phyloP scores from a whole-genome alignment of 1,140 invertebrate species.

The Drosophila tristis region DNA sequence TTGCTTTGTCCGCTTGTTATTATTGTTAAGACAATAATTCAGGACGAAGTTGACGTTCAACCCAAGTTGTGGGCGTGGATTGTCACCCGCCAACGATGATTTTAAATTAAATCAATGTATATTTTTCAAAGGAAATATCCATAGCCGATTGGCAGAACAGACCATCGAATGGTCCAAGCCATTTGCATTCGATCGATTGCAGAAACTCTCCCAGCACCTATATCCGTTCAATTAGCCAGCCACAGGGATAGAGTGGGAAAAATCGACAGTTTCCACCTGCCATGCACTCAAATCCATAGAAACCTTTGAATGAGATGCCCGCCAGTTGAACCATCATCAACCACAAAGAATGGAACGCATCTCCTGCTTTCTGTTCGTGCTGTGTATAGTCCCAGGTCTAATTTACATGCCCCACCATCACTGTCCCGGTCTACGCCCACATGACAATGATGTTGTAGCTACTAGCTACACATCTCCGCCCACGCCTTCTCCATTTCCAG shows the following conservation, averaged over 20 bases:
- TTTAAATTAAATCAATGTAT: constrained; percentile 78
- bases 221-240: no score
- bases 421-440: constrained; percentile 18
- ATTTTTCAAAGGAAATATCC: constrained; percentile 30
- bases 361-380: no score
- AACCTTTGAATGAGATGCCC: not conserved
- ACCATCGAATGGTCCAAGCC: no score
- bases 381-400: constrained; percentile 36
- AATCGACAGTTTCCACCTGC: constrained; percentile 17
- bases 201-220: no score
- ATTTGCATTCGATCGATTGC: no score
- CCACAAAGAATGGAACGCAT: constrained; percentile 23
- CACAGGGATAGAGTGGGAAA: constrained; percentile 9
- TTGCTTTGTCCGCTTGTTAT: constrained; percentile 34
- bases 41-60: constrained; percentile 49
- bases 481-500: constrained; percentile 15
- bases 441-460: constrained; percentile 24
- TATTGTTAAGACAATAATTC: constrained; percentile 49
- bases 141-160: no score
- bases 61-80: constrained; percentile 49
- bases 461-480: constrained; percentile 24
- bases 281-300: constrained; percentile 27
- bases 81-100: constrained; percentile 48
- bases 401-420: constrained; percentile 54
- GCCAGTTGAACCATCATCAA: not conserved